These are phyloP conservation scores for Perca fluviatilis DNA, from an alignment of 2,113 vertebrate species.

Conservation along the genomic window DNA sequence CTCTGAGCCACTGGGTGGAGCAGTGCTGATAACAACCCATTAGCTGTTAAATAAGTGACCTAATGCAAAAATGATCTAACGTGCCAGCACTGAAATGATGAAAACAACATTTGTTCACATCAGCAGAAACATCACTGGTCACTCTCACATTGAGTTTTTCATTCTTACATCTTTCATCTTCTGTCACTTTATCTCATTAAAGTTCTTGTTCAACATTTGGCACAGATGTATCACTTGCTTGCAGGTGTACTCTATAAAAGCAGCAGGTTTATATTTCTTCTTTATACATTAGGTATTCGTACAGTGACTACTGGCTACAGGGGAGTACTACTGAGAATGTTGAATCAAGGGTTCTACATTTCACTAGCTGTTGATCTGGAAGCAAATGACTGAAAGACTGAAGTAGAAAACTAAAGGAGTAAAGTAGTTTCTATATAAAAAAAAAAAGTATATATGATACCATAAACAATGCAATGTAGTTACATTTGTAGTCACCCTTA, in stretches of 20 bases:
- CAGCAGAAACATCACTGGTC: conserved; percentile 19
- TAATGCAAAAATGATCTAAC: conserved; percentile 14
- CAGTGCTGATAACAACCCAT: conserved; percentile 53
- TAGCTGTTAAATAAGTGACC: conserved; percentile 48
- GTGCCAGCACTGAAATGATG: conserved; percentile 15
- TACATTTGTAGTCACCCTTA: not conserved
- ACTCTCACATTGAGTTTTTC: conserved; percentile 7
- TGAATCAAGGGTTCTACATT: not conserved
- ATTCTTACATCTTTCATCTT: conserved; percentile 14
- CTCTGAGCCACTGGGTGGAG: conserved; percentile 64
- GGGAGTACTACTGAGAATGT: too few relatives aligned
- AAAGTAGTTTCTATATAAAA: not conserved
- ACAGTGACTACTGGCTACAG: not conserved
- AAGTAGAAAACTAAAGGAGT: not conserved
- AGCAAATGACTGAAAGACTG: not conserved
- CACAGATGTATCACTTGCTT: not conserved
- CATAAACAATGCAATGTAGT: too few relatives aligned
- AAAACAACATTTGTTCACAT: conserved; percentile 37
- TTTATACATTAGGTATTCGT: not conserved
- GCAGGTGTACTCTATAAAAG: not conserved
- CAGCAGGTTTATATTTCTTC: not conserved
- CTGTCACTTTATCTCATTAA: conserved; percentile 10
- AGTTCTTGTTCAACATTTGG: not conserved
- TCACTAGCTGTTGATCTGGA: not conserved
- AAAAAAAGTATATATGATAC: not conserved